Evolutionary conservation across 2,113 vertebrate genomes (phyloP), one percentile per base, ranked within the genome.

Genomic region (Heterocephalus glaber): DNA sequence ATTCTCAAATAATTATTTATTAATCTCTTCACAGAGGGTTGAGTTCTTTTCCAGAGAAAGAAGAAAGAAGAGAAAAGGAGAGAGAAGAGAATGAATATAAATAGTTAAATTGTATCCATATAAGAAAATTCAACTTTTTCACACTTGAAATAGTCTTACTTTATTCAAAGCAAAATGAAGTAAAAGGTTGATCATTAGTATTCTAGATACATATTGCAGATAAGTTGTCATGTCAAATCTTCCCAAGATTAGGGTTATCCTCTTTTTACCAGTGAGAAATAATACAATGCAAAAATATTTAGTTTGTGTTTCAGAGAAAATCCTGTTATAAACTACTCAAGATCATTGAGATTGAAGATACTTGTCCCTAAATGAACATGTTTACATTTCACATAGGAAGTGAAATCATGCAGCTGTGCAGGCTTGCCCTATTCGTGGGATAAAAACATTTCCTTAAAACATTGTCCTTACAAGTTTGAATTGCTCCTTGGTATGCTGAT

Each of bases 141-240:
- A 94, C 14, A 91, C 52, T 86, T 86, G 58, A 96, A 86, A 70
- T 96, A 94, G 38, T 88, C n/a, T 92, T 58, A 83, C 19, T 95
- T 96, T 95, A 70, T 87, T 95, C 70, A 87, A 95, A 95, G 74
- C 28, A 89, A 94, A 97, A 76, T 80, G 56, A 96, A 92, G 35
- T 28, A 74, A 92, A 92, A 85, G 33, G 4, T 86, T 77, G 63
- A 20, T 91, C 35, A 66, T 93, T 96, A 81, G 94, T 92, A 95
- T 86, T 95, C 72, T 63, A 85, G 74, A 68, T 96, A 22, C 79
- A n/a, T 61, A 56, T 10, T 90, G 10, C 85, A 91, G 83, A 85
- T 83, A 94, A 94, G 96, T 87, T 92, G 86, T 35, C 74, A 63
- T 82, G 83, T 61, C 91, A 93, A 44, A 87, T 80, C 30, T 91